A percentile compares a stretch with the other conserved stretches of the same genome.
Evolutionary conservation across 2,797 vertebrate species (phyloP).

Genomic region (Vespertilio murinus): DNA sequence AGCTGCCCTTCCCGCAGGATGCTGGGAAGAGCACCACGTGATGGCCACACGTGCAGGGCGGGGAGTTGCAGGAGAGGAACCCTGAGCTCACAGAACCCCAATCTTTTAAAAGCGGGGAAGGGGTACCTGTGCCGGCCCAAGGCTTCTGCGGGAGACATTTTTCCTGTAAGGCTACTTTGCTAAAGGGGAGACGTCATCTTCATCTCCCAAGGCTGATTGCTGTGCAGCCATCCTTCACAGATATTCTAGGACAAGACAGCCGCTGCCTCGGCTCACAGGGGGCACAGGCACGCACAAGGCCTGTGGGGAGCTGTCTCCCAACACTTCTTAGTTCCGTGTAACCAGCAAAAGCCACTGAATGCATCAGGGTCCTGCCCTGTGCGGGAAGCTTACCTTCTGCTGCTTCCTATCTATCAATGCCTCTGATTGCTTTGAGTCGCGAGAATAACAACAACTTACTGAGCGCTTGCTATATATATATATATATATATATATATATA

Average conservation of each 20-base stretch:
- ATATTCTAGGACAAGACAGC: not conserved
- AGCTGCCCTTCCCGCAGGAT: not conserved
- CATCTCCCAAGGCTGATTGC: not conserved
- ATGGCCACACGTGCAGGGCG: not conserved
- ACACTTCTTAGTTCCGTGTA: not conserved
- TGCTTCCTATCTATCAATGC: not conserved
- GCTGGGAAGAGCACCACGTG: not conserved
- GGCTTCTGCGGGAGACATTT: not conserved
- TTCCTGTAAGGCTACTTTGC: not conserved
- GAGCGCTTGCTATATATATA: not conserved
- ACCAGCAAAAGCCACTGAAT: not conserved
- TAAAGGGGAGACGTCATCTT: not conserved
- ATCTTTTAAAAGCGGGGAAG: not conserved
- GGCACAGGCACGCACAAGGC: not conserved
- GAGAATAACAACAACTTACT: not conserved
- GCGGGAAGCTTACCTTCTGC: not conserved
- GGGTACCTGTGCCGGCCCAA: no score
- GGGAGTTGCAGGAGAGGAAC: not conserved
- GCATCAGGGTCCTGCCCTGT: not conserved
- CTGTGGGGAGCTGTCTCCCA: not conserved
- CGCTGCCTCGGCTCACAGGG: not conserved
- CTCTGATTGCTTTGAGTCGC: not conserved
- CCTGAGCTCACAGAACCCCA: not conserved
- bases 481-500: no score
- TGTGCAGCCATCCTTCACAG: not conserved